Conservation (phyloP, 2,113 vertebrate species). For the Psilopogon haemacephalus region DNA sequence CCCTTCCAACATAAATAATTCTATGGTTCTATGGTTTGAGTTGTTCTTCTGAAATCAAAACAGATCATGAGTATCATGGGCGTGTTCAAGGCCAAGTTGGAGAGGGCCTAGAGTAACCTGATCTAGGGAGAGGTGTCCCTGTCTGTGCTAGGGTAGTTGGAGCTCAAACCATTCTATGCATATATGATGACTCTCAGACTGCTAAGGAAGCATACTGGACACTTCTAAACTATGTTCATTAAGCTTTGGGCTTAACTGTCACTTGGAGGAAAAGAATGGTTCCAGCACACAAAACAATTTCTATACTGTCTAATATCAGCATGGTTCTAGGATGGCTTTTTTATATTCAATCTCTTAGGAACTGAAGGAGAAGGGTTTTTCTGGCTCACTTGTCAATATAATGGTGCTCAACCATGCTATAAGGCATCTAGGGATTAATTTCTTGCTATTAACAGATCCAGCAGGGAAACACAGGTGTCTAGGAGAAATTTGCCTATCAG, state of each 20-base stretch:
- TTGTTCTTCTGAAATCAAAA: background rate
- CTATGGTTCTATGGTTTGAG: too few species aligned
- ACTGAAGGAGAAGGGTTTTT: background rate
- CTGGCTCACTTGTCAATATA: slow-evolving; percentile 16
- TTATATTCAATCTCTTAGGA: background rate
- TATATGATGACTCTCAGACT: background rate
- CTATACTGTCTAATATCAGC: background rate
- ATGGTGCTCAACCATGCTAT: background rate
- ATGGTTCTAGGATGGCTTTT: background rate
- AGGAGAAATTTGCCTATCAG: slow-evolving; percentile 2
- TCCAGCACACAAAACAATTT: background rate
- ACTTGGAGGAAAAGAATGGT: background rate
- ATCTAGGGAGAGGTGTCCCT: too few species aligned
- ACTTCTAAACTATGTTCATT: background rate
- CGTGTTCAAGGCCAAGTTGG: too few species aligned
- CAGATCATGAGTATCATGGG: background rate
- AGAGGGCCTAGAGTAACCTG: too few species aligned
- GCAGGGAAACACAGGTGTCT: background rate
- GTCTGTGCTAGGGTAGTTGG: too few species aligned
- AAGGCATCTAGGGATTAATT: slow-evolving; percentile 42
- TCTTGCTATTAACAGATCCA: slow-evolving; percentile 42
- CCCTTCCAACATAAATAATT: too few species aligned
- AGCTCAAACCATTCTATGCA: too few species aligned
- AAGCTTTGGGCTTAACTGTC: background rate
- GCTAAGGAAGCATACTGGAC: background rate